Base-by-base conservation (phyloP, 2,888 invertebrate species). In the Leptarthrus brevirostris region DNA sequence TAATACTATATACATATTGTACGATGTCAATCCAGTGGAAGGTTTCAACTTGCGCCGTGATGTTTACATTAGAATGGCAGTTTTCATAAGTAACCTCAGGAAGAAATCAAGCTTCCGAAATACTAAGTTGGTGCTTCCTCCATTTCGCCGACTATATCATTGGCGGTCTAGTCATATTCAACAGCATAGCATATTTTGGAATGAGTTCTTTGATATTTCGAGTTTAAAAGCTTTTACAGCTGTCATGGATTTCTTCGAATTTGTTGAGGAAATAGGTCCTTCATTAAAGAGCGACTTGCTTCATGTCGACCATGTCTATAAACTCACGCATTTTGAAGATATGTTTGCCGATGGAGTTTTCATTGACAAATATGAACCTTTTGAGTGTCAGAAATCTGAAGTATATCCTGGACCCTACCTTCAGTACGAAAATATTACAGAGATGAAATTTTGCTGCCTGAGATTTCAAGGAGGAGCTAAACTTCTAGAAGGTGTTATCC, bases 41-140 rank as follows among this genome's bases (percentile, higher is more conserved):
- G 99, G 99, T 0, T 99, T 99, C 82, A 99, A 99, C 86, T 87
- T 99, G 76, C 88, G 97, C 14, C 88, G 98, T 36, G 98, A 99
- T 87, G 98, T 99, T 1, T 98, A 96, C 81, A 92, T 98, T 88
- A 89, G 98, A 78, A 88, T 97, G 80, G 96, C 97, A 1, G 91
- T 93, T 56, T 90, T 97, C 81, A 87, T 95, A 0, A 88, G 91
- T 30, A 88, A 90, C 74, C 86, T 96, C 71, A 87, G 89, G 74
- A 87, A 87, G 73, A 82, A 85, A 10, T 26, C 24, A 22, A 82
- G 83, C 74, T 85, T 86, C 54, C 83, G 83, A 18, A 86, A 88
- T 73, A 89, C 90, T 83, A 86, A 86, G 44, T 81, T 94, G 79
- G 95, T 98, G 58, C 86, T 99, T 77, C 98, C 98, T 12, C 97